Percentiles rank a stretch among this genome's conserved stretches.
phyloP scores from a whole-genome alignment of 2,797 vertebrate species.

The Coreius guichenoti region DNA sequence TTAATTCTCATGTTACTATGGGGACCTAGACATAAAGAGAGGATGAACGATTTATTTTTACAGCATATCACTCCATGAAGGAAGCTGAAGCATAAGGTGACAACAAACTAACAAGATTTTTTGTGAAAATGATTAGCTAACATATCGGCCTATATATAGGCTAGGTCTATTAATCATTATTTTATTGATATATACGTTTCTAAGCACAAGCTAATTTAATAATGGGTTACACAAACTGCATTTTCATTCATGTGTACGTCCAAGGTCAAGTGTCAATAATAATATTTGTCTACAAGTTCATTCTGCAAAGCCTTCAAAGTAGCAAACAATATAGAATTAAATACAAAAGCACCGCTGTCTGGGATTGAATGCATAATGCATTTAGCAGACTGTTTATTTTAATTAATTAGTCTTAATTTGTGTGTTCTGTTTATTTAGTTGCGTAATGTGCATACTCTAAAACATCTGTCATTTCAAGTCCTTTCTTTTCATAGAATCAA shows the following conservation, averaged over 20 bases:
- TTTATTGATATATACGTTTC: too few relatives aligned
- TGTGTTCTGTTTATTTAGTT: constrained; percentile 17
- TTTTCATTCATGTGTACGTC: too few relatives aligned
- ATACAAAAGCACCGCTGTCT: background rate
- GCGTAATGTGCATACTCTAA: constrained; percentile 9
- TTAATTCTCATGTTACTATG: background rate
- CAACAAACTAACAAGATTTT: background rate
- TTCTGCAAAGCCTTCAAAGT: background rate
- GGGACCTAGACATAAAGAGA: background rate
- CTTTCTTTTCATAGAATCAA: constrained; percentile 9
- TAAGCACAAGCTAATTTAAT: too few relatives aligned
- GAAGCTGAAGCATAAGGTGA: background rate
- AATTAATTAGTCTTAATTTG: constrained; percentile 30
- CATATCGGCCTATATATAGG: too few relatives aligned
- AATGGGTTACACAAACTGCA: too few relatives aligned
- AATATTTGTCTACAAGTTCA: background rate
- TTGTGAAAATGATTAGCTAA: background rate
- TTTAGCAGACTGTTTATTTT: constrained; percentile 23
- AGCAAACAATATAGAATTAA: background rate
- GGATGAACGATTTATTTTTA: background rate
- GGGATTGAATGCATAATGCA: background rate
- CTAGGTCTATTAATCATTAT: too few relatives aligned
- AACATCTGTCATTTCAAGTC: constrained; percentile 3
- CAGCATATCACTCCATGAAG: background rate
- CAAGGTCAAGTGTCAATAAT: background rate